phyloP scores from a whole-genome alignment of 1,140 invertebrate genomes.

The Diabrotica virgifera region DNA sequence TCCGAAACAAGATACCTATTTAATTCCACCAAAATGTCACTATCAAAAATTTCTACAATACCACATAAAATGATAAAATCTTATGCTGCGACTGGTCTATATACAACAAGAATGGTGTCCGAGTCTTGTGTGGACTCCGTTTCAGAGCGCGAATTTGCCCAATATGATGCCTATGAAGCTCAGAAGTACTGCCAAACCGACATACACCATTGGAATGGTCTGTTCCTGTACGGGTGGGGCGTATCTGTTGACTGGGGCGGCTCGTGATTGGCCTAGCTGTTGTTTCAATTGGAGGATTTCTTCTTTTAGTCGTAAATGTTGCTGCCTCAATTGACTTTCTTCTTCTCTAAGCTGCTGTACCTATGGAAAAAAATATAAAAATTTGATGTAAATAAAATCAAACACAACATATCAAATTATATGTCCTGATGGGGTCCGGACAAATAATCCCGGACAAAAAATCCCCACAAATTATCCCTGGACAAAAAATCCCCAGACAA shows the following conservation, averaged over 20 bases:
- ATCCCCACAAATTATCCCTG: too few relatives aligned
- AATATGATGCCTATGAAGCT: conserved; percentile 41
- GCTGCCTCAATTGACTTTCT: conserved; percentile 72
- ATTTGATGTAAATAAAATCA: conserved; percentile 33
- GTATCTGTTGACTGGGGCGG: conserved; percentile 34
- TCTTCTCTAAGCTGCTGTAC: conserved; percentile 65
- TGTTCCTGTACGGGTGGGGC: conserved; percentile 35
- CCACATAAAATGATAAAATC: not conserved
- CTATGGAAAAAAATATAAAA: conserved; percentile 15
- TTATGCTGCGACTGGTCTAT: not conserved
- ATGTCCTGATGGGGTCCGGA: conserved; percentile 48
- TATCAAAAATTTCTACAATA: conserved; percentile 3
- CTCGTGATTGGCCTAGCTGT: conserved; percentile 34
- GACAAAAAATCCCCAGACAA: too few relatives aligned
- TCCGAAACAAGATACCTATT: not conserved
- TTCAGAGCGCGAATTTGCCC: conserved; percentile 46
- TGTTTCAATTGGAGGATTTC: conserved; percentile 55
- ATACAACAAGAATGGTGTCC: conserved; percentile 17
- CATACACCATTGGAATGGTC: conserved; percentile 28
- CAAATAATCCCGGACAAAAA: too few relatives aligned
- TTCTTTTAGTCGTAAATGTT: conserved; percentile 76
- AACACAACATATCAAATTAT: conserved; percentile 43
- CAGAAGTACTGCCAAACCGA: conserved; percentile 32
- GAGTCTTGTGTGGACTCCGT: conserved; percentile 27
- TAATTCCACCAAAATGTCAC: not conserved